Conservation (phyloP, 2,888 invertebrate genomes). For the Rhorus exstirpatorius region DNA sequence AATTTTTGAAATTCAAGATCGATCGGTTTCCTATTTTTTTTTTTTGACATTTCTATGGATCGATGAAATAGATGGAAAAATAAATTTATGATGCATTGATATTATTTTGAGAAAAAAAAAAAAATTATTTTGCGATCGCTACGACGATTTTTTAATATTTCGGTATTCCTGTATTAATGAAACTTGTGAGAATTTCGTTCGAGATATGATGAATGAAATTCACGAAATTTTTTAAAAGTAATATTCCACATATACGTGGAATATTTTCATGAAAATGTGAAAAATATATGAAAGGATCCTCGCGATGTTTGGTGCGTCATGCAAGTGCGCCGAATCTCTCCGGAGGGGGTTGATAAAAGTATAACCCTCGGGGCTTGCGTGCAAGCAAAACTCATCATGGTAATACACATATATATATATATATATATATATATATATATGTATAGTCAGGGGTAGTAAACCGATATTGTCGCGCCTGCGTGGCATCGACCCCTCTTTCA, state of each 20-base stretch:
- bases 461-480: conserved; percentile 81
- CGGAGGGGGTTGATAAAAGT: conserved; percentile 36
- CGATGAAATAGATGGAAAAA: too few relatives aligned
- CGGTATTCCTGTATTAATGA: too few relatives aligned
- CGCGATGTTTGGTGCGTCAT: conserved; percentile 12
- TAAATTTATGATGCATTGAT: too few relatives aligned
- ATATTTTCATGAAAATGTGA: conserved; percentile 12
- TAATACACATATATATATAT: too few relatives aligned
- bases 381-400: conserved; percentile 3
- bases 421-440: too few relatives aligned
- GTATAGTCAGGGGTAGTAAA: conserved; percentile 72
- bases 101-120: too few relatives aligned
- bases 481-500: conserved; percentile 55
- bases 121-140: too few relatives aligned
- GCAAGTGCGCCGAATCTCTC: conserved; percentile 74
- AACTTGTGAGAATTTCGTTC: too few relatives aligned
- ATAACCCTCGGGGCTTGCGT: conserved; percentile 55
- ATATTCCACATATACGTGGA: neutral
- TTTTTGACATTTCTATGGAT: too few relatives aligned
- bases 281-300: conserved; percentile 2
- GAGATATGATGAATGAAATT: too few relatives aligned
- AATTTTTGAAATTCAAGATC: neutral
- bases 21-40: neutral
- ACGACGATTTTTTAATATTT: too few relatives aligned
- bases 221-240: too few relatives aligned